Conservation (phyloP, 2,797 vertebrate species). For the Helostoma temminkii region DNA sequence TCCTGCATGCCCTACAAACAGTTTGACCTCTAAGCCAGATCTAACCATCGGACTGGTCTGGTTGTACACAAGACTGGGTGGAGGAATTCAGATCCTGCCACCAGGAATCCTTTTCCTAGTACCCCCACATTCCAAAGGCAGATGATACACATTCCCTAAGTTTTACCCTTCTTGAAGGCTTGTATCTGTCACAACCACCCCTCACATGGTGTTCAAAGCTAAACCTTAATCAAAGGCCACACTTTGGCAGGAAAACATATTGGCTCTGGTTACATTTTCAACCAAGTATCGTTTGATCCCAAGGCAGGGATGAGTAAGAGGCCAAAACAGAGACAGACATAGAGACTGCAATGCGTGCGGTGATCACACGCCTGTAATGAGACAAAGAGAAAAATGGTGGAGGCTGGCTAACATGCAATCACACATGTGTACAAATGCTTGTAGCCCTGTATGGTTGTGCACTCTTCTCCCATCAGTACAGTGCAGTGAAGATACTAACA, state of each 20-base stretch:
- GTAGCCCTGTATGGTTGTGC: slow-evolving; percentile 65
- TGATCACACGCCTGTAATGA: slow-evolving; percentile 51
- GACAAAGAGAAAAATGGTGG: slow-evolving; percentile 17
- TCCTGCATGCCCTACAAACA: slow-evolving; percentile 45
- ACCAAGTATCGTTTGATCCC: slow-evolving; percentile 47
- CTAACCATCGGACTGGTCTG: slow-evolving; percentile 44
- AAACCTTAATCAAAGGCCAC: slow-evolving; percentile 51
- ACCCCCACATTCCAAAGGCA: slow-evolving; percentile 61
- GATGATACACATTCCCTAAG: slow-evolving; percentile 63
- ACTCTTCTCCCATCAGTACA: slow-evolving; percentile 43
- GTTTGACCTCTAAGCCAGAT: slow-evolving; percentile 65
- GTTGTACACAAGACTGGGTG: slow-evolving; percentile 40
- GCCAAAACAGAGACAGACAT: slow-evolving; percentile 39
- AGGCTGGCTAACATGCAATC: slow-evolving; percentile 31
- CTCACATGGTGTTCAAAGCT: slow-evolving; percentile 45
- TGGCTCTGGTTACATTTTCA: slow-evolving; percentile 32
- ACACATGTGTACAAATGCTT: slow-evolving; percentile 48
- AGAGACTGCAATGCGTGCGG: slow-evolving; percentile 33
- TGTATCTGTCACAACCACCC: slow-evolving; percentile 49
- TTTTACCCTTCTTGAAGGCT: slow-evolving; percentile 45
- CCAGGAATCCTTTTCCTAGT: slow-evolving; percentile 59
- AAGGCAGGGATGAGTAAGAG: slow-evolving; percentile 42
- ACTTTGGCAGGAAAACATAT: slow-evolving; percentile 29
- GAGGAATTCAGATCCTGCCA: slow-evolving; percentile 66
- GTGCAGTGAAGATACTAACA: slow-evolving; percentile 68